Evolutionary conservation across 2,797 vertebrate genomes (phyloP).

Genomic region (Eulemur albifrons): DNA sequence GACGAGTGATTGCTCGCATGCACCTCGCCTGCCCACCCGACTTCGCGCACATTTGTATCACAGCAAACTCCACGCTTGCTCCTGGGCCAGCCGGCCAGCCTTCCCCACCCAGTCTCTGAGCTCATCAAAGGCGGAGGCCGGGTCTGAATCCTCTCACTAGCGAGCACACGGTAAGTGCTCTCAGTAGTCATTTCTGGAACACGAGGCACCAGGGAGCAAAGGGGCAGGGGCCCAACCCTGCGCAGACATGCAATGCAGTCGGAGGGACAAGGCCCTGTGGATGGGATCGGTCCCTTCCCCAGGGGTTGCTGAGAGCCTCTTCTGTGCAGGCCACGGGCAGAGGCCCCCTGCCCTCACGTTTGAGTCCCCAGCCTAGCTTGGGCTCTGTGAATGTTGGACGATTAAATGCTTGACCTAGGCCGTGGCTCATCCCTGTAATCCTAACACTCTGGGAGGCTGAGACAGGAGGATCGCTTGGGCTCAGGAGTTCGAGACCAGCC

Average conservation of each 20-base stretch:
- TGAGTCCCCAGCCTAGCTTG: neutral
- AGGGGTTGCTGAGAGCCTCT: neutral
- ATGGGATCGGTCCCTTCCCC: neutral
- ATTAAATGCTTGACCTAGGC: neutral
- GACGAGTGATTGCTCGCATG: neutral
- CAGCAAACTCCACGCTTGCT: neutral
- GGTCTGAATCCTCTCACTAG: neutral
- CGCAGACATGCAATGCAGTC: neutral
- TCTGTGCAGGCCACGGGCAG: neutral
- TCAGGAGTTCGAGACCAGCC: too few relatives aligned
- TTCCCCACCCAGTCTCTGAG: neutral
- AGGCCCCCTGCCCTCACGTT: accelerated
- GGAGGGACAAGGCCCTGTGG: neutral
- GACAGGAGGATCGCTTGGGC: too few relatives aligned
- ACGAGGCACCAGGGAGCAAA: neutral
- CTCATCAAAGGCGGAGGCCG: neutral
- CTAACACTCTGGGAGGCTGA: too few relatives aligned
- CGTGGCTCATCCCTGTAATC: too few relatives aligned
- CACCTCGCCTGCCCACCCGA: neutral
- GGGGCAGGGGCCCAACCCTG: neutral
- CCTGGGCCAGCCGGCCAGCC: neutral
- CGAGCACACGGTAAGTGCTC: neutral
- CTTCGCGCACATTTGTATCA: neutral
- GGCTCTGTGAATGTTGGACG: neutral
- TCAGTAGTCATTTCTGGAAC: neutral